Evolutionary conservation across 2,888 invertebrate species (phyloP).

Genomic region (Catocala nupta): DNA sequence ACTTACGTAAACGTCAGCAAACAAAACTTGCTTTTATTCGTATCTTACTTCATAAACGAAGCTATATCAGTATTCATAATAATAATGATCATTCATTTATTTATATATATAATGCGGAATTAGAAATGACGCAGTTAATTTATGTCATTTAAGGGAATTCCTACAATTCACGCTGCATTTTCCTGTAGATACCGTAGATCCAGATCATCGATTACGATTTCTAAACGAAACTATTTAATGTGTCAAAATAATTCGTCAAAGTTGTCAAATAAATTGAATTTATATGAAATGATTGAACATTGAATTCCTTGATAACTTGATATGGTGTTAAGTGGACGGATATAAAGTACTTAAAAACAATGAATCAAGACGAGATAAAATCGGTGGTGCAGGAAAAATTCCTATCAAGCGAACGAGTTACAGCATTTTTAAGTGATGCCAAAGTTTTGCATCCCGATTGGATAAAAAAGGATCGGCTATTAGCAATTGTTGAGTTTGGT

Average conservation of each 20-base stretch:
- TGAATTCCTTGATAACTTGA: slow-evolving; percentile 35
- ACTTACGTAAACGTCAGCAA: no score
- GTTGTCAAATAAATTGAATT: slow-evolving; percentile 52
- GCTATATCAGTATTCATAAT: no score
- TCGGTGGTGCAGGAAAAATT: slow-evolving; percentile 84
- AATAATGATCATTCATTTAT: no score
- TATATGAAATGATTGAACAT: slow-evolving; percentile 37
- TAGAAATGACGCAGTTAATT: no score
- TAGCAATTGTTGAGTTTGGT: slow-evolving; percentile 83
- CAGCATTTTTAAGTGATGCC: slow-evolving; percentile 80
- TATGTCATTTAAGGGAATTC: no score
- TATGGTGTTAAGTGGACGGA: slow-evolving; percentile 40
- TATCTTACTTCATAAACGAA: no score
- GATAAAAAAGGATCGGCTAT: slow-evolving; percentile 79
- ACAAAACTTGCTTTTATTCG: no score
- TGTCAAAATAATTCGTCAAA: slow-evolving; percentile 42
- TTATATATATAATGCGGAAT: no score
- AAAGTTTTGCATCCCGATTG: slow-evolving; percentile 83
- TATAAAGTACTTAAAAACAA: slow-evolving; percentile 60
- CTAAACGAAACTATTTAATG: slow-evolving; percentile 32
- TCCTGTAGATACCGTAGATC: not conserved
- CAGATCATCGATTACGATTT: slow-evolving; percentile 5
- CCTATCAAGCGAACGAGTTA: slow-evolving; percentile 80
- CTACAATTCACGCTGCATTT: not conserved
- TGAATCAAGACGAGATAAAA: slow-evolving; percentile 84